Evolutionary conservation across 2,113 vertebrate genomes (phyloP).

Genomic region (Rhinogobius similis): DNA sequence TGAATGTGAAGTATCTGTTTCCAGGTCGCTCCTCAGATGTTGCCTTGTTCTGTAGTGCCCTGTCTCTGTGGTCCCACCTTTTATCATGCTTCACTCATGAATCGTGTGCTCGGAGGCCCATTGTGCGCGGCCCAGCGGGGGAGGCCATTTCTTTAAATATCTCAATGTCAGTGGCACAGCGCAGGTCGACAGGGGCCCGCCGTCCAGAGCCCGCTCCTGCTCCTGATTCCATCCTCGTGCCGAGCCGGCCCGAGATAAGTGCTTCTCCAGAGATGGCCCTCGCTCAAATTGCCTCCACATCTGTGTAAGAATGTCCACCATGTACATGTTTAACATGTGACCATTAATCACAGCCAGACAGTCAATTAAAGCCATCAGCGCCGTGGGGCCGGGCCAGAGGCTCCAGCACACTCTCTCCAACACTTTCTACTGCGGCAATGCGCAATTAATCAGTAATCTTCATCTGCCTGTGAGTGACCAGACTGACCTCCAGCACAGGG

Average conservation of each 20-base stretch:
- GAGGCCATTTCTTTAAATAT: conserved; percentile 72
- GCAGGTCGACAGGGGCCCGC: conserved; percentile 54
- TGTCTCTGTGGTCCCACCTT: conserved; percentile 32
- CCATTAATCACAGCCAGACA: conserved; percentile 81
- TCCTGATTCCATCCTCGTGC: conserved; percentile 51
- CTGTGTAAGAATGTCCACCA: conserved; percentile 77
- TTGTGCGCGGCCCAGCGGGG: conserved; percentile 59
- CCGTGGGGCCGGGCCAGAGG: conserved; percentile 28
- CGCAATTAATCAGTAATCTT: conserved; percentile 34
- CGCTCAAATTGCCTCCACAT: conserved; percentile 72
- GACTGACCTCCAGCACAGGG: conserved; percentile 12
- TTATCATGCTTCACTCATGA: conserved; percentile 34
- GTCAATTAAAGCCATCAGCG: conserved; percentile 78
- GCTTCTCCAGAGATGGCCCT: conserved; percentile 79
- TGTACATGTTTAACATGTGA: conserved; percentile 84
- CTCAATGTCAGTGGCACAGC: conserved; percentile 55
- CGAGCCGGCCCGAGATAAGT: conserved; percentile 78
- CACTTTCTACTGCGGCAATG: conserved; percentile 31
- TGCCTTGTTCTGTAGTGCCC: not conserved
- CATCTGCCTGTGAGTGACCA: conserved; percentile 20
- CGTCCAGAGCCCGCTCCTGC: conserved; percentile 49
- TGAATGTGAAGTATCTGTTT: conserved; percentile 1
- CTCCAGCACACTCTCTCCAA: conserved; percentile 27
- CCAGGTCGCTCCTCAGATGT: not conserved
- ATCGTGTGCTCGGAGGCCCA: conserved; percentile 34